Percentiles rank a stretch among this genome's conserved stretches.
Evolutionary conservation across 2,113 vertebrate genomes (phyloP).

Genomic region (Mixornis gularis): DNA sequence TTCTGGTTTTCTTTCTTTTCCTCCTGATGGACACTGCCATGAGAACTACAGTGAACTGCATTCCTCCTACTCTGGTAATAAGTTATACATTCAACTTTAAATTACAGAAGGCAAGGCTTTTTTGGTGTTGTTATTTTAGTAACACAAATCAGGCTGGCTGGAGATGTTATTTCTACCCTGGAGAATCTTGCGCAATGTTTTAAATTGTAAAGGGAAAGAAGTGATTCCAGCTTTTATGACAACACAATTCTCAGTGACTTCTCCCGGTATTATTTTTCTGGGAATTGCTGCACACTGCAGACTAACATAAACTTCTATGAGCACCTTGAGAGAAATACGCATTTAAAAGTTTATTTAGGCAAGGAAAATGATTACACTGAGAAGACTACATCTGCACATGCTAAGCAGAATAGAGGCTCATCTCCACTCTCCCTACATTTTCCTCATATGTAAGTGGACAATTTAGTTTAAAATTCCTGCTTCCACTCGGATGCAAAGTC

Average conservation of each 20-base stretch:
- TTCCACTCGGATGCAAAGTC: not conserved
- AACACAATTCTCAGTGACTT: slow-evolving; percentile 45
- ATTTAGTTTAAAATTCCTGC: not conserved
- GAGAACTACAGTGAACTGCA: not conserved
- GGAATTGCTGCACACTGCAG: slow-evolving; percentile 17
- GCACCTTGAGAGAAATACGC: slow-evolving; percentile 35
- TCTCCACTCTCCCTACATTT: not conserved
- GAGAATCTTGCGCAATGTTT: slow-evolving; percentile 5
- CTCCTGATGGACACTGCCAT: not conserved
- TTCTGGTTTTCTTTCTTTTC: not conserved
- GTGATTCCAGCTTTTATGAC: slow-evolving; percentile 29
- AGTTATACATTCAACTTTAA: not conserved
- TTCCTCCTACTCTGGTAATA: not conserved
- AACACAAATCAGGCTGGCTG: slow-evolving; percentile 6
- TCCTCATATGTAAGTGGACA: not conserved
- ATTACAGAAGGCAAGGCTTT: not conserved
- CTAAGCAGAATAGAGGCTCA: not conserved
- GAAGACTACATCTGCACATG: not conserved
- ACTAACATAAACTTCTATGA: slow-evolving; percentile 18
- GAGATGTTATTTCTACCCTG: slow-evolving; percentile 18
- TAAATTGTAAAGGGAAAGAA: slow-evolving; percentile 32
- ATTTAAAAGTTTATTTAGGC: slow-evolving; percentile 50
- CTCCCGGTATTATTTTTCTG: slow-evolving; percentile 31
- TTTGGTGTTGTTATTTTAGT: not conserved
- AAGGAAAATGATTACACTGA: not conserved